Evolutionary conservation across 2,113 vertebrate genomes (phyloP).

Genomic region (Salvelinus fontinalis): DNA sequence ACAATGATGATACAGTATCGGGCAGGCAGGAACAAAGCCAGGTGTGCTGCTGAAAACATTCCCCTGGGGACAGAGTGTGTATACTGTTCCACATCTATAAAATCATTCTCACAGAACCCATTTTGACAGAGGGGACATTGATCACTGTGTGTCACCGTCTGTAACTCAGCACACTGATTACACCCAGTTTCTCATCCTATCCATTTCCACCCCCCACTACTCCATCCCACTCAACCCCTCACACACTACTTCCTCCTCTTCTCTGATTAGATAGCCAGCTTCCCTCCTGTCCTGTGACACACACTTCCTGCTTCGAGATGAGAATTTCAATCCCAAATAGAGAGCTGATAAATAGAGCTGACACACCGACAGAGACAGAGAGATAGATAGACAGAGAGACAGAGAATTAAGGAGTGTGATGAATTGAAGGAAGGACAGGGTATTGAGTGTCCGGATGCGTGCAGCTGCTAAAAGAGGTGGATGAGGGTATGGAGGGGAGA

Average conservation of each 20-base stretch:
- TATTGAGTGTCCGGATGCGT: constrained; percentile 40
- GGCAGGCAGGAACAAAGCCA: constrained; percentile 20
- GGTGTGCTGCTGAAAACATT: constrained; percentile 35
- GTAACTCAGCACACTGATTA: constrained; percentile 38
- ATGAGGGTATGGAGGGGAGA: not conserved
- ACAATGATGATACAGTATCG: constrained; percentile 35
- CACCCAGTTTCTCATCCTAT: constrained; percentile 17
- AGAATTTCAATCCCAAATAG: not conserved
- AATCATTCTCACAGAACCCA: constrained; percentile 13
- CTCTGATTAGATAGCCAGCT: not conserved
- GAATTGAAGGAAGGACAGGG: constrained; percentile 27
- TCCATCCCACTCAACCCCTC: no score
- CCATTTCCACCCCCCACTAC: constrained; percentile 23
- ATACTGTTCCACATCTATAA: constrained; percentile 40
- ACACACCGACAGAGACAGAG: not conserved
- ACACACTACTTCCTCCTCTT: constrained; percentile 21
- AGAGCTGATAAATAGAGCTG: no score
- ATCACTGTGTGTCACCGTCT: constrained; percentile 25
- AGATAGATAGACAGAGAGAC: not conserved
- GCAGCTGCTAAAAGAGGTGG: constrained; percentile 14
- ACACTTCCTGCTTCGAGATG: not conserved
- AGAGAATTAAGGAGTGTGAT: constrained; percentile 13
- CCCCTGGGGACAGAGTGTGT: constrained; percentile 15
- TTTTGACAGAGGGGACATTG: constrained; percentile 25
- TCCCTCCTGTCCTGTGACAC: not conserved